A percentile compares a stretch with the other conserved stretches of the same genome.
Conservation (phyloP, 2,888 invertebrate species). For the Choristoneura rosaceana region DNA sequence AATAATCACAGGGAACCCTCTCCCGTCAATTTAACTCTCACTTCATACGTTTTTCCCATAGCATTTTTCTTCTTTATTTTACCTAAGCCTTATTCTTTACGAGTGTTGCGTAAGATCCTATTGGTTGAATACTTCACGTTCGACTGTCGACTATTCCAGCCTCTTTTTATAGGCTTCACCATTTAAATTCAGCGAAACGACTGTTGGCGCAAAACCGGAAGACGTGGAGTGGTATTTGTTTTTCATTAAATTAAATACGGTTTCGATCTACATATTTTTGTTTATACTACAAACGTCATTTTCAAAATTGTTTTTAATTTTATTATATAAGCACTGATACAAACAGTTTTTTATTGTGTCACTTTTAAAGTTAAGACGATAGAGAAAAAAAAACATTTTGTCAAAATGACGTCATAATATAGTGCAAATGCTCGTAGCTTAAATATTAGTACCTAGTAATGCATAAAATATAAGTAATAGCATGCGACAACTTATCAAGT, state of each 20-base stretch:
- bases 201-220: constrained; percentile 18
- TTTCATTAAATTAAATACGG: too few relatives aligned
- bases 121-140: constrained; percentile 42
- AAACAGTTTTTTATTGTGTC: too few relatives aligned
- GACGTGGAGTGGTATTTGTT: constrained; percentile 6
- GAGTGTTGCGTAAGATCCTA: constrained; percentile 49
- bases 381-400: too few relatives aligned
- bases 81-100: constrained; percentile 48
- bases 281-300: neutral
- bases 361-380: too few relatives aligned
- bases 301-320: too few relatives aligned
- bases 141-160: constrained; percentile 51
- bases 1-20: neutral
- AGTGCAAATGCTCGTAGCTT: too few relatives aligned
- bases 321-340: too few relatives aligned
- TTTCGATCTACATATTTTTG: neutral
- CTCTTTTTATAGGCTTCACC: constrained; percentile 56
- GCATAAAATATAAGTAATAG: too few relatives aligned
- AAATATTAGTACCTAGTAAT: too few relatives aligned
- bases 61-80: constrained; percentile 47
- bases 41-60: constrained; percentile 24
- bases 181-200: constrained; percentile 54
- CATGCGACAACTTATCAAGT: too few relatives aligned
- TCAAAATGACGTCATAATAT: too few relatives aligned
- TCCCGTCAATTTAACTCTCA: neutral